These are phyloP conservation scores for Drosophila santomea DNA, from an alignment of 1,140 invertebrate species.

Conservation along the genomic window DNA sequence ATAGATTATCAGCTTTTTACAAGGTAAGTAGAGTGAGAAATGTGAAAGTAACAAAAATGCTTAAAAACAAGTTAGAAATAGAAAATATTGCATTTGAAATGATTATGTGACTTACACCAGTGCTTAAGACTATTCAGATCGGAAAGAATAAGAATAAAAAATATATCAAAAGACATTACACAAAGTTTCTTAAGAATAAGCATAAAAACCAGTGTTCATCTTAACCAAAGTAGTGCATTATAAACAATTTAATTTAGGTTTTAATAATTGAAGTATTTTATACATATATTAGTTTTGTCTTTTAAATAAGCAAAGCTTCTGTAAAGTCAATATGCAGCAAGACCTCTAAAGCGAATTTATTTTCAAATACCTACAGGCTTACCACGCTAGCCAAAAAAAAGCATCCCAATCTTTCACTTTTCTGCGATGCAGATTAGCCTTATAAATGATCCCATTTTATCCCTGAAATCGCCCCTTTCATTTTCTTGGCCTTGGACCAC, in stretches of 20 bases:
- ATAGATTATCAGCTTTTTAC: conserved; percentile 66
- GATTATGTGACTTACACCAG: no score
- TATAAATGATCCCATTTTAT: conserved; percentile 17
- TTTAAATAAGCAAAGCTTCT: no score
- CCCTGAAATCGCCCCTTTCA: conserved; percentile 7
- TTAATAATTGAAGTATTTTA: no score
- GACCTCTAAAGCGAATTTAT: not conserved
- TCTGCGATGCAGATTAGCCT: conserved; percentile 4
- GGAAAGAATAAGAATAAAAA: no score
- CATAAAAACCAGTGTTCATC: no score
- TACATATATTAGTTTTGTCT: no score
- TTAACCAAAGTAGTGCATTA: no score
- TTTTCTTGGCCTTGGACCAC: conserved; percentile 20
- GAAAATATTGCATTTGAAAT: not conserved
- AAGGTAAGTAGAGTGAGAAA: conserved; percentile 51
- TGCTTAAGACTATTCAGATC: no score
- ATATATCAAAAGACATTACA: no score
- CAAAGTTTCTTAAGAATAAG: no score
- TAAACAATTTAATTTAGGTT: no score
- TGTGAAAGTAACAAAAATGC: not conserved
- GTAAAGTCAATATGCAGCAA: no score
- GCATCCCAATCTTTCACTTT: conserved; percentile 55
- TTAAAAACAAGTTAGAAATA: not conserved
- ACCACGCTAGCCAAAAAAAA: not conserved
- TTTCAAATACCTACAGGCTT: not conserved